A percentile compares a stretch with the other conserved stretches of the same genome.
Conservation (phyloP, 2,888 invertebrate species). For the Bhutanitis thaidina region DNA sequence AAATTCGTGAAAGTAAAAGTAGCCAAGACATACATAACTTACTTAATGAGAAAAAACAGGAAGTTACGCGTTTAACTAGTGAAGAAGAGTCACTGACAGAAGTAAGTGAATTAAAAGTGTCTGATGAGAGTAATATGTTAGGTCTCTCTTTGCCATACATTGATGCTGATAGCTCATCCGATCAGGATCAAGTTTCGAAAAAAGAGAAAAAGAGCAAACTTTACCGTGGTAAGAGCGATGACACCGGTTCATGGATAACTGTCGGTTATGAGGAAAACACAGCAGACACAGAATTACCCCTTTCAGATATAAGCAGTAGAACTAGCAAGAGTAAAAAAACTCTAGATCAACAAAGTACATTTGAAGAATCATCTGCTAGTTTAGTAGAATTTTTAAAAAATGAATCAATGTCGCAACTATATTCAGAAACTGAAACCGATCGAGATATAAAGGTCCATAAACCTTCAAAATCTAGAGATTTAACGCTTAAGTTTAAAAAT, state of each 20-base stretch:
- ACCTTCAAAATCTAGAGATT: conserved; percentile 49
- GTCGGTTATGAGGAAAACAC: conserved; percentile 84
- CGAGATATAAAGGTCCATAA: conserved; percentile 46
- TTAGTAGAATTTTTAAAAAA: conserved; percentile 71
- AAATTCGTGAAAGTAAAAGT: conserved; percentile 61
- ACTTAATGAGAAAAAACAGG: conserved; percentile 62
- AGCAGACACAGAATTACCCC: conserved; percentile 79
- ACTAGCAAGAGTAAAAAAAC: conserved; percentile 40
- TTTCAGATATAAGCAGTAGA: conserved; percentile 69
- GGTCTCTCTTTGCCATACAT: conserved; percentile 75
- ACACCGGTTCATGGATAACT: conserved; percentile 84
- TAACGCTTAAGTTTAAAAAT: conserved; percentile 66
- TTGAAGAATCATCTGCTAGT: conserved; percentile 80
- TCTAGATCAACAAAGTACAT: conserved; percentile 79
- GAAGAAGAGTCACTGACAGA: conserved; percentile 86
- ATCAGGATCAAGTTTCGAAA: conserved; percentile 62
- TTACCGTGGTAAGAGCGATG: conserved; percentile 81
- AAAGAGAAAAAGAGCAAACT: conserved; percentile 45
- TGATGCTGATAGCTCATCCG: conserved; percentile 75
- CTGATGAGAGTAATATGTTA: conserved; percentile 70
- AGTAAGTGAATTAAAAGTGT: conserved; percentile 80
- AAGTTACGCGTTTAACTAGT: conserved; percentile 77
- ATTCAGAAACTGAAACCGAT: conserved; percentile 66
- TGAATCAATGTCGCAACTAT: conserved; percentile 59
- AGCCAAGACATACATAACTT: conserved; percentile 56